Conservation (phyloP, 1,140 invertebrate species). For the Campoletis sonorensis region DNA sequence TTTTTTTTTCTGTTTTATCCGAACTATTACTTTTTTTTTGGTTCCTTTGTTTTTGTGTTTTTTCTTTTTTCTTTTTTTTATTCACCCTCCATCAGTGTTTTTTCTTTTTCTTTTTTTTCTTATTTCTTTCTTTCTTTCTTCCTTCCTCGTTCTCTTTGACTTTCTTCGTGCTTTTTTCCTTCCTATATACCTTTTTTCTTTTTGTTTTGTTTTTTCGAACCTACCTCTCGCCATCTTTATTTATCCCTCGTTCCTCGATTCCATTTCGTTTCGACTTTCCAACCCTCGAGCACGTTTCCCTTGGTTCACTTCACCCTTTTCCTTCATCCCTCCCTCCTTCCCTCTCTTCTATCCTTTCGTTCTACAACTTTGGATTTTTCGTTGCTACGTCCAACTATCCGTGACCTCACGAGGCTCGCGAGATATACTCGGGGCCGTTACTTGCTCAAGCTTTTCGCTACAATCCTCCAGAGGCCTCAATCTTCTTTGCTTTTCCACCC, state of each 20-base stretch:
- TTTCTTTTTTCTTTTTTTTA: not conserved
- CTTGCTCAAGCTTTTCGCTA: not conserved
- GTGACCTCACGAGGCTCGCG: not conserved
- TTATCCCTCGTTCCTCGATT: not conserved
- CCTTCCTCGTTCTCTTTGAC: too few species aligned
- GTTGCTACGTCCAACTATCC: not conserved
- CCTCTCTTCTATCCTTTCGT: too few species aligned
- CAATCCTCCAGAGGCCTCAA: not conserved
- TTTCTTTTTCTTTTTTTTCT: too few species aligned
- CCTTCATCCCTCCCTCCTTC: too few species aligned
- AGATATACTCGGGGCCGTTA: not conserved
- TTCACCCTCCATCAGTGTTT: too few species aligned
- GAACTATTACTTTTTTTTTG: too few species aligned
- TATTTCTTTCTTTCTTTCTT: too few species aligned
- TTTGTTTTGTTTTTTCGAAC: too few species aligned
- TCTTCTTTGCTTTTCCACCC: not conserved
- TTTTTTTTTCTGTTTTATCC: too few species aligned
- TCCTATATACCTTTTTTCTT: too few species aligned
- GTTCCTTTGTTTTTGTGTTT: not conserved
- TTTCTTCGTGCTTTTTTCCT: too few species aligned
- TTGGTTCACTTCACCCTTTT: not conserved
- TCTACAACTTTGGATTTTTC: too few species aligned
- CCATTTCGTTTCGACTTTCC: not conserved
- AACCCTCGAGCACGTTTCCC: conserved; percentile 4
- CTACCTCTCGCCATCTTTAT: not conserved